phyloP scores from a whole-genome alignment of 35 echinoderm and acorn worm species.

The Strongylocentrotus purpuratus region DNA sequence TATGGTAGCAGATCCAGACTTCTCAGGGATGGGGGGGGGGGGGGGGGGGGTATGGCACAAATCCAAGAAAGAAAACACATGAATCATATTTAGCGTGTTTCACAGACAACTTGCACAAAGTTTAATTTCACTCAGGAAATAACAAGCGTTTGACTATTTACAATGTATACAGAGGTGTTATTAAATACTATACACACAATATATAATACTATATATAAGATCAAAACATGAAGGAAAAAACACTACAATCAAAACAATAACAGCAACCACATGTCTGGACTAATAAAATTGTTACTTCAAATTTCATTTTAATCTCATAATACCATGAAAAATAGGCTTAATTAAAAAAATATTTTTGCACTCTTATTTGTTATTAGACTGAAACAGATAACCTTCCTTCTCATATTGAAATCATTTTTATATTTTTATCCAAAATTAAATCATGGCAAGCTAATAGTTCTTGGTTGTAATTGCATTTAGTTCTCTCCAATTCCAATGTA shows the following conservation, averaged over 20 bases:
- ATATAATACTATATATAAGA: constrained; percentile 31
- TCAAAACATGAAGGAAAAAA: constrained; percentile 8
- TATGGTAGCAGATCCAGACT: no score
- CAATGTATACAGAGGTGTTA: constrained; percentile 36
- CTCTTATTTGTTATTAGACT: neutral
- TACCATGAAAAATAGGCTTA: neutral
- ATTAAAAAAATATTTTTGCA: neutral
- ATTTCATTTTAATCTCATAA: neutral
- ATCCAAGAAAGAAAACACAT: neutral
- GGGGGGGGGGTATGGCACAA: no score
- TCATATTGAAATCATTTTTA: neutral
- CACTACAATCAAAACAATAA: constrained; percentile 29
- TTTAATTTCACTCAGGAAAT: constrained; percentile 32
- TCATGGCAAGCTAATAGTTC: neutral
- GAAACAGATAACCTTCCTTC: neutral
- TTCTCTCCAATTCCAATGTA: neutral
- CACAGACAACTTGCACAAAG: constrained; percentile 40
- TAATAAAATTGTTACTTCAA: neutral
- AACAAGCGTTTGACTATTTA: constrained; percentile 26
- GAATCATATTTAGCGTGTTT: neutral
- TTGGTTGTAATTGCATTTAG: neutral
- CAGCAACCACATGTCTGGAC: constrained; percentile 40
- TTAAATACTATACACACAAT: constrained; percentile 47
- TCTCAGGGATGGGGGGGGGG: no score
- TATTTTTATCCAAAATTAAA: neutral